A percentile compares a stretch with the other conserved stretches of the same genome.
Conservation (phyloP, 2,113 vertebrate species). For the Alligator sinensis region DNA sequence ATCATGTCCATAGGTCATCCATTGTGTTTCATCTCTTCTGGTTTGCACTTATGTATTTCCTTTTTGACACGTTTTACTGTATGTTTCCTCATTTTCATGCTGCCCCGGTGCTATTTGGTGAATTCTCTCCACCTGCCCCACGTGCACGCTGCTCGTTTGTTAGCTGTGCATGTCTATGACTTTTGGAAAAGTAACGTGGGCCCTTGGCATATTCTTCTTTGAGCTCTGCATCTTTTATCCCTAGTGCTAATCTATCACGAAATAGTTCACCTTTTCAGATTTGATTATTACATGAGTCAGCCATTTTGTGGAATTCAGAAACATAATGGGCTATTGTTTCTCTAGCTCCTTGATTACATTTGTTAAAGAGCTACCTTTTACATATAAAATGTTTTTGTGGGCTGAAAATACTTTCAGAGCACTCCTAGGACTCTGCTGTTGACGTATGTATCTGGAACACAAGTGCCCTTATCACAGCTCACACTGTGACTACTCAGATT, state of each 20-base stretch:
- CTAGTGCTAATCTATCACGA: not conserved
- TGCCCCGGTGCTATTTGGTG: not conserved
- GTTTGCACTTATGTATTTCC: not conserved
- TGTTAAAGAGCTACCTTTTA: not conserved
- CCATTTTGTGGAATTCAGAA: rapidly evolving
- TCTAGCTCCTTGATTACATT: not conserved
- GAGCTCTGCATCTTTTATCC: not conserved
- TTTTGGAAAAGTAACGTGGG: not conserved
- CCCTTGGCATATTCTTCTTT: not conserved
- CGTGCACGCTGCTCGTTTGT: not conserved
- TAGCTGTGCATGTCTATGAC: not conserved
- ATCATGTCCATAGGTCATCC: not conserved
- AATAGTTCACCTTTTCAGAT: rapidly evolving
- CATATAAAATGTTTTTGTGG: not conserved
- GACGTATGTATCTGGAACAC: too few relatives aligned
- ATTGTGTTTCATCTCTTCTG: not conserved
- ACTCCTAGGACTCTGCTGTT: not conserved
- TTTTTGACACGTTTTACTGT: not conserved
- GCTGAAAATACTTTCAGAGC: not conserved
- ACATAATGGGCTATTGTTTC: not conserved
- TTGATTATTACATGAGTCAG: not conserved
- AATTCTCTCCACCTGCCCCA: not conserved
- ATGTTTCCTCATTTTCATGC: not conserved
- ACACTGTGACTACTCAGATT: not conserved
- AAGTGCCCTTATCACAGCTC: not conserved